Base-by-base conservation (phyloP, 2,113 vertebrate species). In the Lutjanus erythropterus region DNA sequence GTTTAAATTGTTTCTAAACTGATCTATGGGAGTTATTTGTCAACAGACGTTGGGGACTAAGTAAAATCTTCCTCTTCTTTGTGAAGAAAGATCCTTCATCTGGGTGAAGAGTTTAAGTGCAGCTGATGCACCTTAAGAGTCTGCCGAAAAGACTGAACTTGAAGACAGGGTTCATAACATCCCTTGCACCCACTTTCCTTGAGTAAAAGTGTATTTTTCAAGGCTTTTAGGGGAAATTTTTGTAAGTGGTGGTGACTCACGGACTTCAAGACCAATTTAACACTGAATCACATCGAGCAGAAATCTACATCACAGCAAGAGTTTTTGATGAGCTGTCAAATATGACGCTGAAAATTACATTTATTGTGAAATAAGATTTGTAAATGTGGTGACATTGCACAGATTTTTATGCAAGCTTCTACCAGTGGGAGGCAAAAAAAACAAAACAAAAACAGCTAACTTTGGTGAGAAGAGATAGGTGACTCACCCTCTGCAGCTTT, bases 401-500 rank as follows among this genome's bases (percentile, higher is more conserved):
- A 27, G 12, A 18, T 31, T 2, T 16, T 11, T 18, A n/a, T 2
- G 31, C 1, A 4, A 7, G 27, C 21, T 10, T 31, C 9, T 52
- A 16, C 23, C n/a, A 44, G 56, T 9, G 6, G n/a, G 50, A 58
- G 1, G 8, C 25, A 4, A 1, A 39, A n/a, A n/a, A n/a, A n/a
- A n/a, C n/a, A n/a, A n/a, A n/a, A n/a, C n/a, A n/a, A n/a, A 9
- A 59, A 15, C 16, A 50, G 2, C 16, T 4, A 49, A 6, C 42
- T 18, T 11, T 6, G 14, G 9, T 46, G 1, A 27, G 31, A 2
- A 44, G 27, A 59, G 12, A 35, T 4, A 14, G 9, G 27, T 11
- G 0, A 31, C 97, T 93, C 92, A 99, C 98, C 96, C 76, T 97
- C 96, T 35, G 93, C 95, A 25, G 94, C 95, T 8, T 95, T 92